Evolutionary conservation across 1,140 invertebrate genomes (phyloP), one percentile per base, ranked within the genome.

Genomic region (Trichoplusia ni): DNA sequence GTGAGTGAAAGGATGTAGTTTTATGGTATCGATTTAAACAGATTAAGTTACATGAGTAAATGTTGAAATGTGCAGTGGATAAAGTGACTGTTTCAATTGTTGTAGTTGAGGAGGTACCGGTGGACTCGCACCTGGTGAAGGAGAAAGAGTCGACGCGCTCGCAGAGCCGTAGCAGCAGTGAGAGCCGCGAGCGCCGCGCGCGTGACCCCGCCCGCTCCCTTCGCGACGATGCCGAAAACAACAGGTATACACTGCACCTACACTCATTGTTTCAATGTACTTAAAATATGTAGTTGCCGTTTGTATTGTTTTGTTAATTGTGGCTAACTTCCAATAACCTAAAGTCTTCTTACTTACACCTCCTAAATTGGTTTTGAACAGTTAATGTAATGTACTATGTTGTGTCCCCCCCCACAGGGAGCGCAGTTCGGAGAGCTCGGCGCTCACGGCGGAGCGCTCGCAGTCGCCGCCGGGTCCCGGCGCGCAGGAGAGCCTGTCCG

Each of bases 401-500:
- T n/a, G n/a, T n/a, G n/a, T n/a, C n/a, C n/a, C n/a, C n/a, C n/a
- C n/a, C n/a, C n/a, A 40, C 27, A 75, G 73, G 58, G 75, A 71
- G 9, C 73, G 66, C 6, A 73, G 67, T 14, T 58, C 54, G 11
- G 54, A 58, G 6, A 44, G 54, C n/a, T 23, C 29, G 9, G 49
- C 18, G 18, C 29, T 35, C 31, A 14, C 59, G 6, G 23, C 8
- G 11, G 42, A 62, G 6, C 35, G 56, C 38, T 31, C 18, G 11
- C 85, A 71, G 70, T 85, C 67, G 38, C 84, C 44, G 47, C 68
- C 64, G 8, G 70, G 74, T 58, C 58, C 71, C 65, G 66, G 63
- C 13, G 70, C 77, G 11, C 77, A 85, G 63, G 92, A 93, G 42
- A 94, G 93, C 42, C 86, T 98, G 1, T 97, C 96, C 2, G 95